phyloP scores from a whole-genome alignment of 2,888 invertebrate genomes.

The Zeuzera pyrina region DNA sequence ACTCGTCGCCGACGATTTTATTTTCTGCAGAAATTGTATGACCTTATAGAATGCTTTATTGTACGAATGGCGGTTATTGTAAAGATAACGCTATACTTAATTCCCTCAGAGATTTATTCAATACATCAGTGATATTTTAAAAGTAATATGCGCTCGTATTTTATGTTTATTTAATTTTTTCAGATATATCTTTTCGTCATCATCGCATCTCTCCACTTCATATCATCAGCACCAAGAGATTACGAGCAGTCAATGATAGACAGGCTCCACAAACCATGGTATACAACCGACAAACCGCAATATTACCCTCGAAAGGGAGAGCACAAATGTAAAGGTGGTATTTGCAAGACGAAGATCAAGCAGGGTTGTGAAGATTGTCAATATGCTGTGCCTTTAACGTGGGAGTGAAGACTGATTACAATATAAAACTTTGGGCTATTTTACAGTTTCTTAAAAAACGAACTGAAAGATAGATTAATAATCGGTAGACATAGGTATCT shows the following conservation, averaged over 20 bases:
- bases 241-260: constrained; percentile 30
- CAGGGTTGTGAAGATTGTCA: constrained; percentile 29
- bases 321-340: constrained; percentile 24
- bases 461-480: too few relatives aligned
- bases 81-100: too few relatives aligned
- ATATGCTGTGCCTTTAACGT: constrained; percentile 23
- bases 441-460: too few relatives aligned
- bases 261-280: constrained; percentile 37
- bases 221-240: constrained; percentile 12
- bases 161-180: neutral
- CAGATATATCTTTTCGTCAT: constrained; percentile 1
- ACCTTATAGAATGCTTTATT: too few relatives aligned
- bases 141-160: too few relatives aligned
- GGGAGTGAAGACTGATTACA: constrained; percentile 8
- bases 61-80: too few relatives aligned
- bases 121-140: too few relatives aligned
- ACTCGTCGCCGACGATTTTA: too few relatives aligned
- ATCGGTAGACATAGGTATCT: too few relatives aligned
- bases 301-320: constrained; percentile 40
- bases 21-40: too few relatives aligned
- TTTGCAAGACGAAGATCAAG: constrained; percentile 22
- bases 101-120: too few relatives aligned
- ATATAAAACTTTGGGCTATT: neutral
- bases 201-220: neutral
- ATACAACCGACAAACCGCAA: constrained; percentile 22